Evolutionary conservation across 2,113 vertebrate genomes (phyloP).

Genomic region (Crotalus helleri): DNA sequence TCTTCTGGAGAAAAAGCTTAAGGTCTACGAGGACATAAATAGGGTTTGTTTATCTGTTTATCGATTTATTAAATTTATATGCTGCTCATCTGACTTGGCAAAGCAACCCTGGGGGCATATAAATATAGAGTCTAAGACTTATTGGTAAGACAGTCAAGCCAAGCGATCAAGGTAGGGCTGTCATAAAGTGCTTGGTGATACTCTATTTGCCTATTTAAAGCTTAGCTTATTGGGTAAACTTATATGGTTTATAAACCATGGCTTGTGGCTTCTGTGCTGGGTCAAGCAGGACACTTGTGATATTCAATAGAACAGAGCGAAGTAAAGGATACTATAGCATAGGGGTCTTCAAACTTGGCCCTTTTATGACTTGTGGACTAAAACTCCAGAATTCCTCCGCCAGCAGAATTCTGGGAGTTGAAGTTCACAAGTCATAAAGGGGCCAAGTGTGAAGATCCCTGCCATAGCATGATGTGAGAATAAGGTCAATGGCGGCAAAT

Average conservation of each 20-base stretch:
- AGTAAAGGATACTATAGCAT: neutral
- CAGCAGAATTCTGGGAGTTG: no score
- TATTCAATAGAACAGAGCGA: neutral
- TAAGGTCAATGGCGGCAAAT: neutral
- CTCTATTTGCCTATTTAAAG: neutral
- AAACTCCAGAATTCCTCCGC: no score
- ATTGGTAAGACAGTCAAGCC: neutral
- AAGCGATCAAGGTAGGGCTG: neutral
- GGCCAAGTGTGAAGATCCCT: no score
- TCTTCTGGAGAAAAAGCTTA: neutral
- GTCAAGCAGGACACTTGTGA: neutral
- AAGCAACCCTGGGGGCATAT: neutral
- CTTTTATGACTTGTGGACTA: no score
- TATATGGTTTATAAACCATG: neutral
- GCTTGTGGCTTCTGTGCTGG: neutral
- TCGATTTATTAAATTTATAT: neutral
- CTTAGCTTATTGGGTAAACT: neutral
- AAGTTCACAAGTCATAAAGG: no score
- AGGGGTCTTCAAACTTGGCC: no score
- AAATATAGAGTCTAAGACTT: neutral
- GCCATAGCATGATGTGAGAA: neutral
- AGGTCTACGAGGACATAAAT: neutral
- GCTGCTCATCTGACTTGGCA: neutral
- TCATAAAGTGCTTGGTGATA: neutral
- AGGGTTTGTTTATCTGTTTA: neutral